Evolutionary conservation across 37 sponge, comb jelly and placozoan genomes (phyloP).

Genomic region (Mnemiopsis leidyi): DNA sequence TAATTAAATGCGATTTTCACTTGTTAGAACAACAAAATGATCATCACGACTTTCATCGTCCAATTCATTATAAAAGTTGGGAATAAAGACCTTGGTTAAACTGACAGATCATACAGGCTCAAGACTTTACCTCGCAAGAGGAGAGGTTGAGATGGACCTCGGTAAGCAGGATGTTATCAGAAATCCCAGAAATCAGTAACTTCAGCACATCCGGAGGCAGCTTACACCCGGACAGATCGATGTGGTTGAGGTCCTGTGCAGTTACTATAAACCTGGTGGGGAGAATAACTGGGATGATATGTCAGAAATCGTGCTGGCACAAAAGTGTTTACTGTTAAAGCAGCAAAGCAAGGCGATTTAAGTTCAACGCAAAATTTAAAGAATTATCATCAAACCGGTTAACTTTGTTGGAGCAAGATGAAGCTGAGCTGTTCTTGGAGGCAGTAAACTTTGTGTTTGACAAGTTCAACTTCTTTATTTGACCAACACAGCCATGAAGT

Average conservation of each 20-base stretch:
- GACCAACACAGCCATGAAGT: not conserved
- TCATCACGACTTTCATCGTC: too few species aligned
- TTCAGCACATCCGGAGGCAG: constrained; percentile 15
- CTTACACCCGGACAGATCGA: constrained; percentile 32
- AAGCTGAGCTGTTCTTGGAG: not conserved
- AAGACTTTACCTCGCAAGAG: constrained; percentile 31
- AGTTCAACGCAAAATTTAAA: too few species aligned
- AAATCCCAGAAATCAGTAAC: not conserved
- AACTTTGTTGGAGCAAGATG: not conserved
- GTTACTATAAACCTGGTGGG: constrained; percentile 4
- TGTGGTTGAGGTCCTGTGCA: not conserved
- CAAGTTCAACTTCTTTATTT: not conserved
- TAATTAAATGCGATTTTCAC: too few species aligned
- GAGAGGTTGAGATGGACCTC: not conserved
- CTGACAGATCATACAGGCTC: too few species aligned
- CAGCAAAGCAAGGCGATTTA: too few species aligned
- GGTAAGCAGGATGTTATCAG: constrained; percentile 42
- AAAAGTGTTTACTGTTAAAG: too few species aligned
- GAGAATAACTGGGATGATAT: too few species aligned
- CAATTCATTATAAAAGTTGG: too few species aligned
- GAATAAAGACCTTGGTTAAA: too few species aligned
- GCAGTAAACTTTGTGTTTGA: not conserved
- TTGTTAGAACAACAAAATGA: too few species aligned
- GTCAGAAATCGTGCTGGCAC: too few species aligned
- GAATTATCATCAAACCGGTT: not conserved